Evolutionary conservation across 2,888 invertebrate genomes (phyloP).

Genomic region (Flabesymbios commensalis): DNA sequence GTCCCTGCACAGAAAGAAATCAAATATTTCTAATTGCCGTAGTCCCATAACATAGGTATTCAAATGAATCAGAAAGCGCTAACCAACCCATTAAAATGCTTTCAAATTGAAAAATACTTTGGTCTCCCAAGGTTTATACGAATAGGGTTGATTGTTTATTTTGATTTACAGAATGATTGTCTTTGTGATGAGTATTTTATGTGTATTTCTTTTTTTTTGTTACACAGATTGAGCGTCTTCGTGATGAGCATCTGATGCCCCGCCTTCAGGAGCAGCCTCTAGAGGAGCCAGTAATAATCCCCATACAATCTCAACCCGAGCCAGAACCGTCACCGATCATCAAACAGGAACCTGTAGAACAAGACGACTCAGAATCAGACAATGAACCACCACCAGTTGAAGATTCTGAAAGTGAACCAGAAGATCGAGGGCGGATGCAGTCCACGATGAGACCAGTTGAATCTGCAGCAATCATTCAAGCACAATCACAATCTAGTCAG

Average conservation of each 20-base stretch:
- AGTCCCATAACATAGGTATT: too few relatives aligned
- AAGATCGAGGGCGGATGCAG: too few relatives aligned
- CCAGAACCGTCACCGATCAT: neutral
- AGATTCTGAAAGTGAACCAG: neutral
- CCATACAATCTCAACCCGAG: slow-evolving; percentile 1
- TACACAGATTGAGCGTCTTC: slow-evolving; percentile 70
- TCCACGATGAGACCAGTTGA: too few relatives aligned
- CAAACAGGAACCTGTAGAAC: neutral
- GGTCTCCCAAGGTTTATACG: too few relatives aligned
- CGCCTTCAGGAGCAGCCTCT: slow-evolving; percentile 71
- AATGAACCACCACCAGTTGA: neutral
- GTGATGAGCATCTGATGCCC: slow-evolving; percentile 83
- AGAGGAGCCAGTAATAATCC: slow-evolving; percentile 20
- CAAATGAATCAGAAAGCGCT: too few relatives aligned
- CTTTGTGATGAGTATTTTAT: neutral
- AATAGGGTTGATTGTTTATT: neutral
- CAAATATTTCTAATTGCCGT: too few relatives aligned
- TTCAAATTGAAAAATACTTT: too few relatives aligned
- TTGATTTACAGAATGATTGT: neutral
- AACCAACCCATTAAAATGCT: too few relatives aligned
- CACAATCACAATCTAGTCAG: too few relatives aligned
- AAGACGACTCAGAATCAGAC: neutral
- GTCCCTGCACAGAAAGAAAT: too few relatives aligned
- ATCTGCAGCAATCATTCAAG: too few relatives aligned
- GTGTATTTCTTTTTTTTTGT: neutral